phyloP scores from a whole-genome alignment of 2,113 vertebrate species.

The Pituophis catenifer region DNA sequence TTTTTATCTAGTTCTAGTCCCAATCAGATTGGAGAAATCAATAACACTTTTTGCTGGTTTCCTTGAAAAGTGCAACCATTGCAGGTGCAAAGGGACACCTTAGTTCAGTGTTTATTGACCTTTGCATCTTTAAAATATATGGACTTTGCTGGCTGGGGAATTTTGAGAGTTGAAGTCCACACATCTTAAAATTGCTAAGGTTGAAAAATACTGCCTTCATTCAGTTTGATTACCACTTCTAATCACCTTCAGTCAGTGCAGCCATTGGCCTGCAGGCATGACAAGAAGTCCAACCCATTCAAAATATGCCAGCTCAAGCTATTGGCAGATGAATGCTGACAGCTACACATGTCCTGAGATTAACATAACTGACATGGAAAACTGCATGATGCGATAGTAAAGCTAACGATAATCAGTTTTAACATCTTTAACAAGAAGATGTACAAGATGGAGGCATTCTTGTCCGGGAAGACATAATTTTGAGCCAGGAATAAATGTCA shows the following conservation, averaged over 20 bases:
- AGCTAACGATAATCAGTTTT: background rate
- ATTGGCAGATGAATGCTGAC: background rate
- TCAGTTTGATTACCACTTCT: background rate
- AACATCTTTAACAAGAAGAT: background rate
- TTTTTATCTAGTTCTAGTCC: background rate
- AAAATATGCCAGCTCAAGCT: background rate
- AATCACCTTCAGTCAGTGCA: background rate
- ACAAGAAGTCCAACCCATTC: background rate
- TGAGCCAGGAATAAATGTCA: background rate
- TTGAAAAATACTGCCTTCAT: background rate
- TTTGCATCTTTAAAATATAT: background rate
- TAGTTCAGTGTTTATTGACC: background rate
- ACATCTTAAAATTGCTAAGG: background rate
- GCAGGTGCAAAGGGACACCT: background rate
- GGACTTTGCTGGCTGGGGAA: background rate
- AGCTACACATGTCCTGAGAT: background rate
- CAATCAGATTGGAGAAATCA: background rate
- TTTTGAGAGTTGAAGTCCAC: background rate
- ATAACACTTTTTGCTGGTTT: background rate
- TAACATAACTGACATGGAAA: background rate
- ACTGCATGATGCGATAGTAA: background rate
- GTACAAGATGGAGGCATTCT: background rate
- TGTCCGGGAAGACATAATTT: background rate
- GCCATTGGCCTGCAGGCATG: background rate
- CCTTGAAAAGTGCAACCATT: background rate